Conservation (phyloP, 2,888 invertebrate genomes). For the Xestobium rufovillosum region DNA sequence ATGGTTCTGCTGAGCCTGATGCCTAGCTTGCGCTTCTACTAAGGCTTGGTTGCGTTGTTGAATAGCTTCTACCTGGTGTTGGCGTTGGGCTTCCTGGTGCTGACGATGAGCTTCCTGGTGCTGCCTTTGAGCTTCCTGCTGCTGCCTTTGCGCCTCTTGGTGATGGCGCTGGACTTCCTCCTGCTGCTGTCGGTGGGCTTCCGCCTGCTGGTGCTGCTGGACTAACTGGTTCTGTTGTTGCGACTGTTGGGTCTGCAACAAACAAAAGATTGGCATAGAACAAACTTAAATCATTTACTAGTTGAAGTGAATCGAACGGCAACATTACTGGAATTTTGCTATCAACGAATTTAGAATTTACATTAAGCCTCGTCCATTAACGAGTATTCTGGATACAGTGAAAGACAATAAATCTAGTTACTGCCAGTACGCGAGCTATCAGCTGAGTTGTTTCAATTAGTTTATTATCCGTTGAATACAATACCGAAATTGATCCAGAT, state of each 20-base stretch:
- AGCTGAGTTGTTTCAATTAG: too few relatives aligned
- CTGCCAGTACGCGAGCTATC: too few relatives aligned
- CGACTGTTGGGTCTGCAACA: constrained; percentile 29
- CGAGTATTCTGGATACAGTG: too few relatives aligned
- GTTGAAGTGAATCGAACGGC: too few relatives aligned
- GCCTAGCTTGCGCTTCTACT: constrained; percentile 26
- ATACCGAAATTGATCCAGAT: too few relatives aligned
- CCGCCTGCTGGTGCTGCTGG: too few relatives aligned
- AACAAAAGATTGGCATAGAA: constrained; percentile 14
- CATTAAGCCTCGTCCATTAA: too few relatives aligned
- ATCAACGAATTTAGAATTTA: too few relatives aligned
- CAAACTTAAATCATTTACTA: too few relatives aligned
- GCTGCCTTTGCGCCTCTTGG: constrained; percentile 27
- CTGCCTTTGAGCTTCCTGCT: constrained; percentile 25
- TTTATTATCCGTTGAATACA: too few relatives aligned
- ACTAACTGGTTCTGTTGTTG: constrained; percentile 26
- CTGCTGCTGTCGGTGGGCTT: constrained; percentile 37
- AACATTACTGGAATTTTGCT: too few relatives aligned
- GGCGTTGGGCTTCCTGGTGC: constrained; percentile 34
- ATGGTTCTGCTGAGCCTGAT: constrained; percentile 36
- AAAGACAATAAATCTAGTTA: too few relatives aligned
- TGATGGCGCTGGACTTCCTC: constrained; percentile 27
- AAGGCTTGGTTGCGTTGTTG: constrained; percentile 37
- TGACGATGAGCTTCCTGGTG: constrained; percentile 30
- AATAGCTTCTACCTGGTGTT: constrained; percentile 30